A percentile compares a stretch with the other conserved stretches of the same genome.
Conservation (phyloP, 2,797 vertebrate genomes). For the Epinephelus malabaricus region DNA sequence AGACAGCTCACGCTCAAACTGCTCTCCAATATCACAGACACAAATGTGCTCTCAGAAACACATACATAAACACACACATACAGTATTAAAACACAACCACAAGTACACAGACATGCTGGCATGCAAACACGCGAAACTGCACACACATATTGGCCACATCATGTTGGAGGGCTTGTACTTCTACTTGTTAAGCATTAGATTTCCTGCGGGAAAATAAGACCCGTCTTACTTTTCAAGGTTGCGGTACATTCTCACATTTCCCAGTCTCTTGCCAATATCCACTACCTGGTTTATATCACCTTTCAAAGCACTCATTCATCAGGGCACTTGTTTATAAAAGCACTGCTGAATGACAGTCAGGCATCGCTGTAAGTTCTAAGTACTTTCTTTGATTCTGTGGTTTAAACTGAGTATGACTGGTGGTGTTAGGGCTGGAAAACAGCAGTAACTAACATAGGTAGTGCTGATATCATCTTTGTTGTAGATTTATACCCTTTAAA, state of each 20-base stretch:
- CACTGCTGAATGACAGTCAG: conserved; percentile 26
- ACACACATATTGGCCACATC: conserved; percentile 26
- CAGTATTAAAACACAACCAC: conserved; percentile 38
- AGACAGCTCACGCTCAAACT: conserved; percentile 64
- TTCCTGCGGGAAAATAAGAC: conserved; percentile 51
- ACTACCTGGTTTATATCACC: conserved; percentile 56
- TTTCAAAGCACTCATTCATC: conserved; percentile 53
- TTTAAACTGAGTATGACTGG: conserved; percentile 12
- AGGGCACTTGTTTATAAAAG: conserved; percentile 52
- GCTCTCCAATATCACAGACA: conserved; percentile 72
- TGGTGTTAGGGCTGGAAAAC: neutral
- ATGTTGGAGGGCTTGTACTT: conserved; percentile 33
- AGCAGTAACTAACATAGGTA: neutral
- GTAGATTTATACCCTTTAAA: neutral
- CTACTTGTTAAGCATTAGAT: conserved; percentile 50
- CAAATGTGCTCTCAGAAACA: conserved; percentile 58
- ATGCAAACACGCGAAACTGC: neutral
- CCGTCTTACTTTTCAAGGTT: conserved; percentile 38
- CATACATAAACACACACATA: conserved; percentile 35
- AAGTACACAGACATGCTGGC: conserved; percentile 4
- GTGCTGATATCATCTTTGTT: neutral
- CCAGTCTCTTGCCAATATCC: conserved; percentile 48
- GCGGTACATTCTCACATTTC: conserved; percentile 57
- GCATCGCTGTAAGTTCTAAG: conserved; percentile 4
- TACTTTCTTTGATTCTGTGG: conserved; percentile 24